Evolutionary conservation across 2,888 invertebrate genomes (phyloP), one percentile per base, ranked within the genome.

Genomic region (Leptinotarsa juncta): DNA sequence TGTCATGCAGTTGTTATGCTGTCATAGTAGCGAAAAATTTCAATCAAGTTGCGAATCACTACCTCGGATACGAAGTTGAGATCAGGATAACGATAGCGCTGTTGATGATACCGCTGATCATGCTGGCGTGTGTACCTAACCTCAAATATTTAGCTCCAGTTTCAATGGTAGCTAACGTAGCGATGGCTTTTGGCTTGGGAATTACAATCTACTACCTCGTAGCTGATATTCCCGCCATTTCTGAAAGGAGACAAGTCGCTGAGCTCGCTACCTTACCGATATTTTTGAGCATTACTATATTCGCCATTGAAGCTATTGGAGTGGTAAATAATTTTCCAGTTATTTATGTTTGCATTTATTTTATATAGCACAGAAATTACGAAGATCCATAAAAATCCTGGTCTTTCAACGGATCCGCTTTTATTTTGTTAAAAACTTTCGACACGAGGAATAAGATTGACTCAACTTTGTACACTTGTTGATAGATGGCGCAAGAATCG

Each of bases 251-350:
- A 12, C 78, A 87, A 80, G 78, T 82, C 10, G 86, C 83, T 12
- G 75, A 75, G 16, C 80, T 89, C 2, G 55, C 86, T 20, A 89
- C 91, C 65, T 91, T 97, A 87, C 97, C 99, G 0, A 91, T 95
- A 67, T 98, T 96, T 90, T 98, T 99, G 89, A 96, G 98, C 50
- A 94, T 98, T 32, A 96, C 96, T 0, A 95, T 99, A 72, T 99
- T 98, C 86, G 97, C 99, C 0, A 98, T 99, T 92, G 99, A 99
- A 90, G 99, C 98, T 12, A 98, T 99, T 81, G 96, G 96, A 82
- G 94, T 94, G 70, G 93, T 88, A 83, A 84, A 86, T 84, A 23
- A 23, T 7, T 57, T 57, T 3, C 16, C 5, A 53, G 10, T 53
- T 53, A 53, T 42, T 42, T 42, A 42, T 42, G 10, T 12, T 42